Conservation (phyloP, 2,888 invertebrate species). For the Apamea sordens region DNA sequence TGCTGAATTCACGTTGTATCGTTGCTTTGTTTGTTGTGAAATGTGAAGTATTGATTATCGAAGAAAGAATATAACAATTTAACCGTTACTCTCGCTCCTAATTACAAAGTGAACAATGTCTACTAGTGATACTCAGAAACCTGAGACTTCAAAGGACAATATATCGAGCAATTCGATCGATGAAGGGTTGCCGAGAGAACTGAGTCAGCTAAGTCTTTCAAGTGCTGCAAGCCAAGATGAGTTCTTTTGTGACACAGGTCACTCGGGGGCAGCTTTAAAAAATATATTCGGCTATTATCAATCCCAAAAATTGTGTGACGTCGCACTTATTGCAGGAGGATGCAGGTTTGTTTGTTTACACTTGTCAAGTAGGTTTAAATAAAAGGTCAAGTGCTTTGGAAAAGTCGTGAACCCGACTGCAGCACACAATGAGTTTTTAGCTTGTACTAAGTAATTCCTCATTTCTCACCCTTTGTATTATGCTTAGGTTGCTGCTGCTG, state of each 20-base stretch:
- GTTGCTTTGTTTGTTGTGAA: slow-evolving; percentile 65
- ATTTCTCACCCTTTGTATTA: background rate
- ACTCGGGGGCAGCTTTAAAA: slow-evolving; percentile 95
- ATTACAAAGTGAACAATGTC: slow-evolving; percentile 78
- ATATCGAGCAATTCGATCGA: slow-evolving; percentile 88
- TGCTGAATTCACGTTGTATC: slow-evolving; percentile 51
- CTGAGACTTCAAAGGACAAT: slow-evolving; percentile 85
- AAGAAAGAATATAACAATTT: slow-evolving; percentile 26
- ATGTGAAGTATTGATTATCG: slow-evolving; percentile 40
- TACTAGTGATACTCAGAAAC: slow-evolving; percentile 83
- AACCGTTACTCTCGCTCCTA: slow-evolving; percentile 4
- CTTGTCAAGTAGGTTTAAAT: slow-evolving; percentile 23
- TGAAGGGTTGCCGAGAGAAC: slow-evolving; percentile 92
- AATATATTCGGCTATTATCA: slow-evolving; percentile 96
- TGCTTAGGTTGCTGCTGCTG: background rate
- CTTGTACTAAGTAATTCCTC: background rate
- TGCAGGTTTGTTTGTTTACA: slow-evolving; percentile 87
- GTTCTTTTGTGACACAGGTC: slow-evolving; percentile 93
- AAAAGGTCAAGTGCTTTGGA: slow-evolving; percentile 10
- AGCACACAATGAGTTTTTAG: slow-evolving; percentile 9
- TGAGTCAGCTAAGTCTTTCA: slow-evolving; percentile 92
- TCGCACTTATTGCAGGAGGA: slow-evolving; percentile 95
- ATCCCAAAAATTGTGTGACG: slow-evolving; percentile 96
- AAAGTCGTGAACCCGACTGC: slow-evolving; percentile 46
- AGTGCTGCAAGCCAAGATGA: slow-evolving; percentile 94